These are phyloP conservation scores for Hyaena hyaena DNA, from an alignment of 2,113 vertebrate genomes.

Conservation along the genomic window DNA sequence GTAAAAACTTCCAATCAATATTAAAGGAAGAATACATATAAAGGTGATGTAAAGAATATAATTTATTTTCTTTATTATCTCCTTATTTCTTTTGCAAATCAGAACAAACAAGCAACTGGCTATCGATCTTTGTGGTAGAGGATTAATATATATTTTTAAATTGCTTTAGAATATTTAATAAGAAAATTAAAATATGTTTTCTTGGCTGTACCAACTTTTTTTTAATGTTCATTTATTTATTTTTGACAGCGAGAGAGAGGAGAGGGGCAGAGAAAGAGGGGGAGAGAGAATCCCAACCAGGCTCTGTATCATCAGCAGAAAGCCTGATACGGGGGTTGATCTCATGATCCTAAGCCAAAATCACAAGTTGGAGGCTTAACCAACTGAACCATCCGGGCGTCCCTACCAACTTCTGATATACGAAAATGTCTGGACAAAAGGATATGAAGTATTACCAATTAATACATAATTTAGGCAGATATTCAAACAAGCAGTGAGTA, in stretches of 20 bases:
- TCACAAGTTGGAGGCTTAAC: no score
- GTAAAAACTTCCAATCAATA: background rate
- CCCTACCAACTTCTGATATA: background rate
- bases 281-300: no score
- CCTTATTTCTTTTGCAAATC: background rate
- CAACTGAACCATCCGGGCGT: no score
- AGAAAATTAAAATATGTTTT: conserved; percentile 1
- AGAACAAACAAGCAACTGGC: conserved; percentile 38
- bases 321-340: no score
- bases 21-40: background rate
- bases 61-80: conserved; percentile 40
- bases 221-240: no score
- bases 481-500: background rate
- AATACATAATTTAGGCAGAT: conserved; percentile 39
- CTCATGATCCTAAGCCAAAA: no score
- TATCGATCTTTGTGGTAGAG: background rate
- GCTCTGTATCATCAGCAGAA: no score
- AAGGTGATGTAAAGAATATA: background rate
- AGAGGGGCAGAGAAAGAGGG: no score
- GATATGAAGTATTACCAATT: background rate
- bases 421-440: conserved; percentile 3
- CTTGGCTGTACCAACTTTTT: background rate
- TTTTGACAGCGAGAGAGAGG: no score
- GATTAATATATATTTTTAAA: background rate
- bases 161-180: conserved; percentile 43